These are phyloP conservation scores for Denticeps clupeoides DNA, from an alignment of 2,797 vertebrate species.

Conservation along the genomic window DNA sequence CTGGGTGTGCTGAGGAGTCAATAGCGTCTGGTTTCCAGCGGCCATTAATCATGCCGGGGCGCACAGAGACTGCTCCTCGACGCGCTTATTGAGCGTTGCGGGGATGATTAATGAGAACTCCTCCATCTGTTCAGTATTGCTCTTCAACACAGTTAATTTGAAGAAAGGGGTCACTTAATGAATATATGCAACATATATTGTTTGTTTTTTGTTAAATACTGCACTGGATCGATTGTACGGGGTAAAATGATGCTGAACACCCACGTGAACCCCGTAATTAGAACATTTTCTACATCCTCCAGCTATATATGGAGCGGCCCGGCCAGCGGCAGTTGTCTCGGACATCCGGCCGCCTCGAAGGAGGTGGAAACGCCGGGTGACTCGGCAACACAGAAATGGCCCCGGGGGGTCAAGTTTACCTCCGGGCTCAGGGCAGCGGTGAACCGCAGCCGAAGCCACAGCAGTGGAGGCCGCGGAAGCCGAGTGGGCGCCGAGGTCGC, in stretches of 20 bases:
- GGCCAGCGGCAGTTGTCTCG: conserved; percentile 40
- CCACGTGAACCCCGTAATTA: conserved; percentile 31
- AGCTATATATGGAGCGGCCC: conserved; percentile 46
- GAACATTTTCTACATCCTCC: conserved; percentile 40
- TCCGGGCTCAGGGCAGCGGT: conserved; percentile 34
- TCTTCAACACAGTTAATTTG: too few relatives aligned
- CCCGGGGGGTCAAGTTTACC: conserved; percentile 44
- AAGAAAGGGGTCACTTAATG: too few relatives aligned
- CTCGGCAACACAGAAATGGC: conserved; percentile 52
- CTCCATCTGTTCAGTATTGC: too few relatives aligned
- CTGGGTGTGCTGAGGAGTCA: conserved; percentile 13
- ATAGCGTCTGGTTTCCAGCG: conserved; percentile 9
- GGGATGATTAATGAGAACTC: background rate
- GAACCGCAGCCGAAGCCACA: conserved; percentile 46
- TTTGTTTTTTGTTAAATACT: too few relatives aligned
- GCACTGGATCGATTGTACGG: too few relatives aligned
- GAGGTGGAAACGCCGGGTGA: conserved; percentile 39
- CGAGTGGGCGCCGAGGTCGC: conserved; percentile 55
- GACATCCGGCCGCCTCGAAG: conserved; percentile 54
- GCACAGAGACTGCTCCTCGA: background rate
- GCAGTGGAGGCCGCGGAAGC: conserved; percentile 37
- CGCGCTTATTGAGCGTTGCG: background rate
- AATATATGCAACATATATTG: too few relatives aligned
- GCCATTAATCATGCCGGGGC: conserved; percentile 20
- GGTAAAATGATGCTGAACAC: conserved; percentile 22